Evolutionary conservation across 2,113 vertebrate genomes (phyloP), one percentile per base, ranked within the genome.

Genomic region (Vulpes lagopus): DNA sequence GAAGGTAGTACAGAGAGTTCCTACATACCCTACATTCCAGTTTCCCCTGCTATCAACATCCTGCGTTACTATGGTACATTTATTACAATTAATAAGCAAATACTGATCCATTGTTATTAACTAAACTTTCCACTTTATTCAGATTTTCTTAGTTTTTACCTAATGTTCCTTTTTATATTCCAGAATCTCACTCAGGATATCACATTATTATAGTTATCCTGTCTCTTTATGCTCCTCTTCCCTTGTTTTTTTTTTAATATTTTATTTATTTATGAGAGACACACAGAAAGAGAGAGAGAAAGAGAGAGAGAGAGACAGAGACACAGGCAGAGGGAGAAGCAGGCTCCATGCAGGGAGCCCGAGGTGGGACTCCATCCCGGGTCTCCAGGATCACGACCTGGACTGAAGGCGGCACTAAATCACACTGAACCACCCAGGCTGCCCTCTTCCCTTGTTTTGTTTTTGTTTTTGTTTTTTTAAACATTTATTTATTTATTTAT

Each of bases 81-180:
- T 35, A 60, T 59, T 91, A 67, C 32, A 59, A 90, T 51, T 78
- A 59, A 67, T 78, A 15, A 35, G 62, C 22, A 89, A 78, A 59
- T 30, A 49, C 15, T 27, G 30, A 59, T 69, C 27, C 30, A 10
- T n/a, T 74, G 38, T 91, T 82, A 81, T 38, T 67, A 78, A 59
- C 35, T 85, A 59, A 69, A 85, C 67, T 84, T 51, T 15, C 19
- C 67, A 51, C 32, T 85, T 78, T 51, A 27, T 79, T 59, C 19
- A 91, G 80, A 65, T 67, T 90, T 91, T 78, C 53, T 59, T 95
- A 78, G 59, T 84, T 84, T 53, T 78, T 67, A 79, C 23, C 69
- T 69, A 79, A 49, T 51, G 60, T 55, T 12, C 60, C 2, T 67
- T 87, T 43, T 95, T 91, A 35, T 85, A 38, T 85, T 35, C 35